These are phyloP conservation scores for Manis javanica DNA, from an alignment of 2,797 vertebrate species.

Conservation along the genomic window DNA sequence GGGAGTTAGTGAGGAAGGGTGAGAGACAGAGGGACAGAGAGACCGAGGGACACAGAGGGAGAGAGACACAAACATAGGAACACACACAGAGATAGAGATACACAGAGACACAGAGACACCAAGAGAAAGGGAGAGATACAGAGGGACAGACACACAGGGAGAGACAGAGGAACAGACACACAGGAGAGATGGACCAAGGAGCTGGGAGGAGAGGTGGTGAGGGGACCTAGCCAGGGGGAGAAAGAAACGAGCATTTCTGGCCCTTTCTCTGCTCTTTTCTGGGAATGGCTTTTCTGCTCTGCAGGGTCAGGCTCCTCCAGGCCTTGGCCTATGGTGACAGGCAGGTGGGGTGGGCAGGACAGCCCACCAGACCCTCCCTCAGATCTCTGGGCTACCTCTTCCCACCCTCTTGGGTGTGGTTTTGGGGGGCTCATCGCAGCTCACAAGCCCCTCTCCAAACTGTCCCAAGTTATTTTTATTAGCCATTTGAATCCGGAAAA, in stretches of 20 bases:
- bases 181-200: not conserved
- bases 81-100: not conserved
- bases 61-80: not conserved
- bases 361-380: not conserved
- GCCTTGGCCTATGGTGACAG: not conserved
- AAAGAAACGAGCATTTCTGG: not conserved
- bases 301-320: not conserved
- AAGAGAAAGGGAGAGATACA: not conserved
- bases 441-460: not conserved
- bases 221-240: not conserved
- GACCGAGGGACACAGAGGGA: not conserved
- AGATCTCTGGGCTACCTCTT: accelerated
- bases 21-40: not conserved
- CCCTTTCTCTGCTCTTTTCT: not conserved
- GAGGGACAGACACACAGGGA: not conserved
- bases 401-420: not conserved
- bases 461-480: not conserved
- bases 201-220: not conserved
- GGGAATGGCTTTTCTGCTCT: not conserved
- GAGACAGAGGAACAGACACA: not conserved
- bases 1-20: not conserved
- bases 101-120: not conserved
- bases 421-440: not conserved
- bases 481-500: not conserved
- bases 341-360: no score